Evolutionary conservation across 1,140 invertebrate genomes (phyloP), one percentile per base, ranked within the genome.

Genomic region (Leptopilina boulardi): DNA sequence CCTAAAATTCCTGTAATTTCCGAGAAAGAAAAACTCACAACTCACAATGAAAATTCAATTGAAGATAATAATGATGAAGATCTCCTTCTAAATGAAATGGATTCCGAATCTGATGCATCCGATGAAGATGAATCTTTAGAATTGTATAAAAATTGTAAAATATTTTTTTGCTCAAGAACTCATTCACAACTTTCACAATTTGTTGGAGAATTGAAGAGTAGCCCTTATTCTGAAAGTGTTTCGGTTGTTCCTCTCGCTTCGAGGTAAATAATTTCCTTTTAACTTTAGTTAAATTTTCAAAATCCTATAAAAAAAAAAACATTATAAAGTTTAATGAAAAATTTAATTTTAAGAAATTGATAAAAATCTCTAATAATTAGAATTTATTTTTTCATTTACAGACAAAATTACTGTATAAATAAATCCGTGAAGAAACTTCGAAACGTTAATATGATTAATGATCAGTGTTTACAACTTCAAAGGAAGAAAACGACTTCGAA

Each of bases 121-220:
- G 91, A 93, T 19, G 88, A 92, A 54, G 79, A 87, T 47, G 84
- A 88, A 70, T 30, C 59, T 15, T 5, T 23, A 30, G 87, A 91
- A 75, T 89, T 91, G 1, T 76, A 56, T 77, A 82, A 89, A 76
- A 85, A 87, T 78, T 93, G 93, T 6, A 91, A 98, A 94, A 96
- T 99, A 79, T 97, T 95, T 85, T 99, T 97, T 91, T 98, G 97
- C 84, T 99, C 97, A 80, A 93, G 98, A 88, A 99, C 98, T 38
- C 98, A 99, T 91, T 99, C 98, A 9, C 98, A 99, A 88, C 90
- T 99, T 26, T 94, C 96, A 2, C 98, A 99, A 89, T 98, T 99
- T 92, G 94, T 99, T 30, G 93, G 94, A 72, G 98, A 99, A 93
- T 92, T 99, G 0, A 94, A 96, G 80, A 95, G 95, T 85, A 99